A percentile compares a stretch with the other conserved stretches of the same genome.
Conservation (phyloP, 2,113 vertebrate genomes). For the Melozone crissalis region DNA sequence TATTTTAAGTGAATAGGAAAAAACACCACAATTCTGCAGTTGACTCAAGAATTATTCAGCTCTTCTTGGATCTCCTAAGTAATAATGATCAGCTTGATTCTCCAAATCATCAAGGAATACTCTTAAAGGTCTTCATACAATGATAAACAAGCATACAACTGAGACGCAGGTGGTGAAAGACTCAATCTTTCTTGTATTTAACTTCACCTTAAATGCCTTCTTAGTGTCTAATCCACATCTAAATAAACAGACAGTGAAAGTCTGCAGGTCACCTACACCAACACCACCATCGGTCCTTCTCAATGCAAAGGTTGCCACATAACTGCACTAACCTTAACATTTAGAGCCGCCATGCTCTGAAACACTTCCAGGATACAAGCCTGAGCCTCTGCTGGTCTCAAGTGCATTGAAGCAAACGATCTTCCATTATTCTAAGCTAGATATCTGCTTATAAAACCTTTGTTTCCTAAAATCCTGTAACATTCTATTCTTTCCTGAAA, state of each 20-base stretch:
- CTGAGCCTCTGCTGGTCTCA: background rate
- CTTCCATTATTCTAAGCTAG: background rate
- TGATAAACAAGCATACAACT: background rate
- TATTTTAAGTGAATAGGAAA: background rate
- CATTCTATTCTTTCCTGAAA: slow-evolving; percentile 50
- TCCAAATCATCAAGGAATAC: background rate
- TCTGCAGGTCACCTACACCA: background rate
- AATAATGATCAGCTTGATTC: background rate
- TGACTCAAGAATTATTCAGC: background rate
- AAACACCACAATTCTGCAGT: background rate
- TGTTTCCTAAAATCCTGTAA: slow-evolving; percentile 4
- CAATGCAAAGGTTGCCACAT: background rate
- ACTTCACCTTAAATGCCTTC: background rate
- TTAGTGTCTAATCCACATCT: background rate
- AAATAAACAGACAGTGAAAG: background rate
- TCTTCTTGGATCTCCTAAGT: background rate
- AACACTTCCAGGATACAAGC: background rate
- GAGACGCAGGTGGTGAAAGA: background rate
- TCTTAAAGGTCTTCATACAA: background rate
- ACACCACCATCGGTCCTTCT: background rate
- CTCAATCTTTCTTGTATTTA: background rate
- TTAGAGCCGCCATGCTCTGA: background rate
- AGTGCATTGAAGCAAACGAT: background rate
- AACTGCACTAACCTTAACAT: background rate
- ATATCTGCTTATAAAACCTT: slow-evolving; percentile 8